Base-by-base conservation (phyloP, 2,113 vertebrate genomes). In the Oncorhynchus masou region DNA sequence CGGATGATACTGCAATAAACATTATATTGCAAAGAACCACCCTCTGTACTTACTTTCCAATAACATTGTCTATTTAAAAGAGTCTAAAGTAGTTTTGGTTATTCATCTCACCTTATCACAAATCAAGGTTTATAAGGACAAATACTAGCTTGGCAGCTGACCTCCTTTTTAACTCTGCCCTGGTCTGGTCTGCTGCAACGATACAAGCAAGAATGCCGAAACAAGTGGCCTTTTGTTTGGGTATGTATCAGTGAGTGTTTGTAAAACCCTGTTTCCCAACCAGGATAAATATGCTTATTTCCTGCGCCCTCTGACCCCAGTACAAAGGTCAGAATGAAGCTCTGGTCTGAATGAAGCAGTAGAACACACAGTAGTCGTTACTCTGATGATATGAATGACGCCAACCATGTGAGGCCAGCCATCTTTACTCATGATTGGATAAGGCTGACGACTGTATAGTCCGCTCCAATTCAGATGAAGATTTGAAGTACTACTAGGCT, bases 251-350 rank as follows among this genome's bases (percentile, higher is more conserved):
- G 5, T 62, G 19, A 62, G 6, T 57, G 59, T 62, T 62, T 62
- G n/a, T 62, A 62, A 62, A 45, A 22, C n/a, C n/a, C 59, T 62
- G 59, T 62, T 62, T n/a, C 59, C 59, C n/a, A 62, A 62, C 59
- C n/a, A 22, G n/a, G 59, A 62, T 62, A 62, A 62, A 62, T n/a
- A 60, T 60, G 59, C n/a, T 22, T 60, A 60, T 60, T 60, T 60
- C 59, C 59, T 60, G 59, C n/a, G 20, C n/a, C 59, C n/a, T 62
- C 59, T 22, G n/a, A 24, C n/a, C 9, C 9, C n/a, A 22, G n/a
- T 62, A n/a, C 59, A 62, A 62, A 62, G 59, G 59, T 62, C 59
- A 62, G 2, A 13, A 54, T 54, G 51, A 54, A n/a, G 59, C 59
- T 62, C n/a, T 22, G 59, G n/a, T 22, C n/a, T 62, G 7, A 22